Base-by-base conservation (phyloP, 2,113 vertebrate species). In the Cyanistes caeruleus region DNA sequence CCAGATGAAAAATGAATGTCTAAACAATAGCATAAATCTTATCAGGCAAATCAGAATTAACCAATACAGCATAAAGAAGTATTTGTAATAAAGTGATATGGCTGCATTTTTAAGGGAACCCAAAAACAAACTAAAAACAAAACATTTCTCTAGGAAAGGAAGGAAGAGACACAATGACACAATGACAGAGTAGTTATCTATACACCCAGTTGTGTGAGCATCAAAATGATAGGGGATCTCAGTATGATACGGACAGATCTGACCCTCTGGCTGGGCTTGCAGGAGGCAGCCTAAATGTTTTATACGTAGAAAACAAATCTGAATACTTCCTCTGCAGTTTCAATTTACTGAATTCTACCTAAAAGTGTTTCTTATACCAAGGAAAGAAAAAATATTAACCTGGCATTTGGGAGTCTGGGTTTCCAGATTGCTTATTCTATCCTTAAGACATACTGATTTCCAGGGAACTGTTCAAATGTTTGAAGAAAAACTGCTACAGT, bases 161-260 rank as follows among this genome's bases (percentile, higher is more conserved):
- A 87, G 55, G 39, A 49, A 78, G 4, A 21, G 4, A 39, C 39
- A 39, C 39, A 39, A 39, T 39, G 23, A 37, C n/a, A 72, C 17
- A 84, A 10, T 73, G 23, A 39, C 11, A 60, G 11, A 67, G 33
- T n/a, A 41, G 33, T 46, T 72, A 48, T 20, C 7, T 3, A 4
- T 35, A 31, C 6, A 59, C 10, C 28, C 23, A 59, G 35, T 59
- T 35, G 39, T 51, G 8, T 15, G 18, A 70, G 35, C 58, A 21
- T 48, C 1, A 0, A 63, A 77, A 52, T 68, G 5, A 56, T 31
- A 58, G 12, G 4, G 19, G 4, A 46, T 37, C 49, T 88, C 41
- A 23, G 0, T 33, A 21, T 15, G 2, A 52, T 52, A 65, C 1
- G 0, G 22, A 28, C 24, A 58, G 10, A 33, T 59, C 35, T 74